Evolutionary conservation across 2,888 invertebrate species (phyloP).

Genomic region (Ochropleura plecta): DNA sequence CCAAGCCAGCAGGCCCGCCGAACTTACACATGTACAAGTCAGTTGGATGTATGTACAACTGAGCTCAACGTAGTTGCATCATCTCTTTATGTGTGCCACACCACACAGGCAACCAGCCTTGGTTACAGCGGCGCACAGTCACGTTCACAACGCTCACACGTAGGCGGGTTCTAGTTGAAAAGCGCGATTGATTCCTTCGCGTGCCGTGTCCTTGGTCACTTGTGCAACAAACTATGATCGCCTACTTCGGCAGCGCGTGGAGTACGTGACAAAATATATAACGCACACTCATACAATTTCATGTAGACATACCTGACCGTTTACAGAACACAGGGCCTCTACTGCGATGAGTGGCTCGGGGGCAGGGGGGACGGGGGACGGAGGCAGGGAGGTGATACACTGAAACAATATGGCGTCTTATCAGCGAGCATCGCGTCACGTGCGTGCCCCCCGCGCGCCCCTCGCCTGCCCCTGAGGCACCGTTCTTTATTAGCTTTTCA

Average conservation of each 20-base stretch:
- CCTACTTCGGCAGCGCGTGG: constrained; percentile 17
- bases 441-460: constrained; percentile 66
- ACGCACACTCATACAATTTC: constrained; percentile 45
- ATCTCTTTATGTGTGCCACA: too few species aligned
- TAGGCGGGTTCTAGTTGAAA: not conserved
- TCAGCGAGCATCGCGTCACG: constrained; percentile 80
- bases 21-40: not conserved
- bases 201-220: constrained; percentile 12
- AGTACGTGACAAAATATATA: constrained; percentile 59
- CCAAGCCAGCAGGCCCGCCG: too few species aligned
- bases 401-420: constrained; percentile 88
- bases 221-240: constrained; percentile 3
- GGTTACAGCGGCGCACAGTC: not conserved
- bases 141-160: too few species aligned
- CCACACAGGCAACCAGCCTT: not conserved
- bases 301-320: constrained; percentile 29
- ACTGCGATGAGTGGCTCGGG: constrained; percentile 56
- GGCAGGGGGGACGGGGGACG: constrained; percentile 40
- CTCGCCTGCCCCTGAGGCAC: constrained; percentile 58
- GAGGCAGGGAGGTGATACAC: constrained; percentile 53
- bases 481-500: constrained; percentile 84
- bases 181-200: not conserved
- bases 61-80: not conserved
- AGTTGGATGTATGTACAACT: too few species aligned
- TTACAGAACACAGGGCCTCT: constrained; percentile 56